These are phyloP conservation scores for Drepana falcataria DNA, from an alignment of 2,888 invertebrate species.

Conservation along the genomic window DNA sequence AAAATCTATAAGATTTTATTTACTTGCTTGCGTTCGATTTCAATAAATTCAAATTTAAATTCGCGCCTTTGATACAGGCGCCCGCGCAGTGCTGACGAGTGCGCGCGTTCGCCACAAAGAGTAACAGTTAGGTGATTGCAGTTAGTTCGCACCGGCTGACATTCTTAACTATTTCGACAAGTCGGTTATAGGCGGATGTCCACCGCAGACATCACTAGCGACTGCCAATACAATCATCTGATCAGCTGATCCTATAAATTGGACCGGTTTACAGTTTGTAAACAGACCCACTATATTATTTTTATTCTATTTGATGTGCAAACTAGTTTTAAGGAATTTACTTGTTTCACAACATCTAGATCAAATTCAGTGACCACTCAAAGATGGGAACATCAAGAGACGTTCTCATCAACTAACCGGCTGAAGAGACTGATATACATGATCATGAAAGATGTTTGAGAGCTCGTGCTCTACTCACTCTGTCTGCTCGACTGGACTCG, in stretches of 20 bases:
- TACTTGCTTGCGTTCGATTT: constrained; percentile 17
- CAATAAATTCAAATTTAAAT: constrained; percentile 28
- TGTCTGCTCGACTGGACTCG: no score
- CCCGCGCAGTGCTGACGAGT: constrained; percentile 16
- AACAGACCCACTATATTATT: background rate
- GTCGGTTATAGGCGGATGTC: constrained; percentile 52
- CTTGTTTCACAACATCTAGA: no score
- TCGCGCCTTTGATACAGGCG: constrained; percentile 21
- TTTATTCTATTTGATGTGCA: background rate
- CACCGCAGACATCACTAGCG: constrained; percentile 30
- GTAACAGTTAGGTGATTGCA: constrained; percentile 61
- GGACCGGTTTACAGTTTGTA: constrained; percentile 17
- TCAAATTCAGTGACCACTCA: no score
- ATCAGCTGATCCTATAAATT: constrained; percentile 20
- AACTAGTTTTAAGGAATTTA: no score
- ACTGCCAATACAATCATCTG: constrained; percentile 26
- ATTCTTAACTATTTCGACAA: constrained; percentile 66
- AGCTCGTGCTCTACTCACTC: no score
- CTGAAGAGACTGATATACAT: no score
- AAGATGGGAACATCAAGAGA: no score
- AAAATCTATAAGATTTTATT: no score
- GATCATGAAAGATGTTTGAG: no score
- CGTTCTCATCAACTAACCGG: no score
- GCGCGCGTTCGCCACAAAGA: constrained; percentile 58
- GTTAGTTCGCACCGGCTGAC: constrained; percentile 51